These are phyloP conservation scores for Enteromius paludinosus DNA, from an alignment of 2,797 vertebrate species.

Conservation along the genomic window DNA sequence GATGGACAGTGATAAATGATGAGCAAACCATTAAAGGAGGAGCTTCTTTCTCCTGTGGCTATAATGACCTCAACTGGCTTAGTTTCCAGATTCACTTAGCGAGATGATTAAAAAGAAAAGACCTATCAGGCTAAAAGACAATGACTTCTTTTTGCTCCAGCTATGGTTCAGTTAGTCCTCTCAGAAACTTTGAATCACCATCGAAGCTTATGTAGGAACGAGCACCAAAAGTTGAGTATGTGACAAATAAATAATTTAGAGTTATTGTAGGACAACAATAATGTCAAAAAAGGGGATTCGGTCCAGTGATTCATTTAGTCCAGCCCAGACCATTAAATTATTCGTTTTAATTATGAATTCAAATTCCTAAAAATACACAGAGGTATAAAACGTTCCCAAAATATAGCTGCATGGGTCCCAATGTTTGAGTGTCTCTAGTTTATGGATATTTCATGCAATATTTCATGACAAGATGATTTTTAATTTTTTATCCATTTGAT, in stretches of 20 bases:
- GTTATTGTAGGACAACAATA: slow-evolving; percentile 8
- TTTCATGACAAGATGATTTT: slow-evolving; percentile 4
- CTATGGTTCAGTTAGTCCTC: slow-evolving; percentile 31
- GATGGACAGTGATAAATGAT: slow-evolving; percentile 37
- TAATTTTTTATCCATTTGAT: background rate
- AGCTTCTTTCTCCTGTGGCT: background rate
- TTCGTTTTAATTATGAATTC: slow-evolving; percentile 20
- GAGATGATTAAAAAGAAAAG: slow-evolving; percentile 35
- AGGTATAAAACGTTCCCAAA: background rate
- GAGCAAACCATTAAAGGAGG: slow-evolving; percentile 7
- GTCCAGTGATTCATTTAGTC: slow-evolving; percentile 14
- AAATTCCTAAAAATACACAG: background rate
- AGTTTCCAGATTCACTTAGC: slow-evolving; percentile 12
- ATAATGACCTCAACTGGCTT: slow-evolving; percentile 16
- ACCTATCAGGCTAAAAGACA: slow-evolving; percentile 25
- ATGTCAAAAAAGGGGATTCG: slow-evolving; percentile 2
- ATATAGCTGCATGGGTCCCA: background rate
- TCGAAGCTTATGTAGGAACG: background rate
- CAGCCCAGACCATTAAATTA: background rate
- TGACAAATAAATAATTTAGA: slow-evolving; percentile 8
- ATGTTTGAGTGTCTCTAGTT: background rate
- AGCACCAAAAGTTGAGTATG: slow-evolving; percentile 1
- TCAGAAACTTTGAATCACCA: slow-evolving; percentile 31
- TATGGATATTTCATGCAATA: background rate
- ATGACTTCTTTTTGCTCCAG: slow-evolving; percentile 8